These are phyloP conservation scores for Saccostrea glomerata DNA, from an alignment of 1,140 invertebrate genomes.

Conservation along the genomic window DNA sequence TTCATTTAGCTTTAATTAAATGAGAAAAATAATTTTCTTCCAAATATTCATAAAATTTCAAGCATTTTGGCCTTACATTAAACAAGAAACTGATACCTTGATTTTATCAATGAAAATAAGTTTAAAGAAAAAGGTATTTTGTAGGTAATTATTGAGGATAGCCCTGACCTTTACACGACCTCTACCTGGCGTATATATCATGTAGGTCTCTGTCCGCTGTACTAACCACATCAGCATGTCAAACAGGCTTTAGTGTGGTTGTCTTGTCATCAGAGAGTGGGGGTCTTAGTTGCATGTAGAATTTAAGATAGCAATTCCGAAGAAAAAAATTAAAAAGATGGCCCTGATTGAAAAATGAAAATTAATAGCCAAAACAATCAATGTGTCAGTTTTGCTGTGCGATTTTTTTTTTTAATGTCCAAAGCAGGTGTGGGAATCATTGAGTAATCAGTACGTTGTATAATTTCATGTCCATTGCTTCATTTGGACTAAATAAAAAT, in stretches of 20 bases:
- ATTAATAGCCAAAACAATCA: neutral
- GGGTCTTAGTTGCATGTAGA: neutral
- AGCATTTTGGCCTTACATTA: too few relatives aligned
- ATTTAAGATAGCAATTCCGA: neutral
- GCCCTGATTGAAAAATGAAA: neutral
- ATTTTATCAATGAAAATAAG: neutral
- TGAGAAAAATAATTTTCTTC: too few relatives aligned
- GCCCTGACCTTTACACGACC: constrained; percentile 2
- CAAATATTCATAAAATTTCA: too few relatives aligned
- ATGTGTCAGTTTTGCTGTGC: neutral
- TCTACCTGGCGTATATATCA: constrained; percentile 35
- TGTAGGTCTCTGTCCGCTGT: constrained; percentile 28
- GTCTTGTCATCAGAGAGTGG: neutral
- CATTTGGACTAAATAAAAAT: neutral
- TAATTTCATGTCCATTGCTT: neutral
- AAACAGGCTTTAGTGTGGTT: constrained; percentile 13
- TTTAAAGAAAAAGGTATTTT: constrained; percentile 7
- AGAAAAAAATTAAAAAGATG: neutral
- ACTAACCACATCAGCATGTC: constrained; percentile 15
- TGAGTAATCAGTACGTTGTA: too few relatives aligned
- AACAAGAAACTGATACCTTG: too few relatives aligned
- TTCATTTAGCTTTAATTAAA: too few relatives aligned
- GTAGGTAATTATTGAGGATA: constrained; percentile 30
- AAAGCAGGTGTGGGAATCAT: neutral
- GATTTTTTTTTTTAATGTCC: neutral